Evolutionary conservation across 1,140 invertebrate genomes (phyloP), one percentile per base, ranked within the genome.

Genomic region (Zaprionus capensis): DNA sequence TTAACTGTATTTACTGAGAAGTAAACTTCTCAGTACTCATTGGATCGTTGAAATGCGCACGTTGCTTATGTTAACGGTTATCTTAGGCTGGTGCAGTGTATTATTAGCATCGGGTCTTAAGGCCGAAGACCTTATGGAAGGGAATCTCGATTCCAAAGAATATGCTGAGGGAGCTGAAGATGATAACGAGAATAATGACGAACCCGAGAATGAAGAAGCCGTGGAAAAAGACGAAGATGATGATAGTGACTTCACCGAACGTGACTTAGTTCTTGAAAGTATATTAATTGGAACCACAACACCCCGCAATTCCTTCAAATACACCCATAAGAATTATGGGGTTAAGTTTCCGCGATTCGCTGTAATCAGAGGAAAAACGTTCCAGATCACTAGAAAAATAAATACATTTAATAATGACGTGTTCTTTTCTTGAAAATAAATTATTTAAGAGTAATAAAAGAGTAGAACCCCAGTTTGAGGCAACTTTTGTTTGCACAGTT

Each of bases 341-440:
- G 55, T 55, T 22, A 57, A 75, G 36, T 78, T 67, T 61, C 72
- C 83, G 4, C 46, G 77, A 20, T 87, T 82, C 22, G 83, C 83
- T 15, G 71, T 86, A 0, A 73, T 82, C 14, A 31, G 36, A 14
- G 49, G 41, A 4, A 49, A 62, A 0, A 34, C 12, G n/a, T 34
- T 46, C 2, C 41, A 51, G n/a, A 2, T 41, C 12, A 20, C 12
- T 15, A 38, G n/a, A 44, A 0, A 14, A 22, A 58, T 24, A 6
- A 57, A 14, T 15, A n/a, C 5, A n/a, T 2, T 14, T 15, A 15
- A 62, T 26, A 22, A 51, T 53, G 64, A 73, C 49, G 71, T 68
- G 71, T 58, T 24, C 15, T 26, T 2, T 49, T 26, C n/a, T 41
- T 36, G 36, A 26, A 56, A 51, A 38, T 38, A 11, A 49, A 20